Base-by-base conservation (phyloP, 2,797 vertebrate species). In the Gymnothorax javanicus region DNA sequence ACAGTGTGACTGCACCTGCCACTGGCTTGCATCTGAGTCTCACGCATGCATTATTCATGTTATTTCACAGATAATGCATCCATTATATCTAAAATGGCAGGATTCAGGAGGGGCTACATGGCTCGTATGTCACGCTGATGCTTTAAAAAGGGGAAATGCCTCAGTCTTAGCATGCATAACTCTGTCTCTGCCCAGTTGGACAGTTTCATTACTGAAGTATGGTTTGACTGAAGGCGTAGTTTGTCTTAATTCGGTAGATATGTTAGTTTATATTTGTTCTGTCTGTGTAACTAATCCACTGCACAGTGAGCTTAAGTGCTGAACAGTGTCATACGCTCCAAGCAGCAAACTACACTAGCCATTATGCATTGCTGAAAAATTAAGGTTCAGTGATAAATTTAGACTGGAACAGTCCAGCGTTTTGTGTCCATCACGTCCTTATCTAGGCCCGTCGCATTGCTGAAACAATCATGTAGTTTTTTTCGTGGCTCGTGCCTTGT, bases 11-110 rank as follows among this genome's bases (percentile, higher is more conserved):
- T 77, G 77, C 86, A 87, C 67, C 82, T 33, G 77, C 54, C 62
- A 50, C 60, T 20, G 60, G 33, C 25, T 71, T 20, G 57, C 54
- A 60, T 58, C 50, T 67, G 27, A 20, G 50, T 17, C 75, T 59
- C 57, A 54, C 57, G 52, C 43, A 84, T 84, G 58, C 83, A 87
- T 87, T 67, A 84, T 87, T 87, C 82, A 87, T 87, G 62, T 13
- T 4, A 3, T n/a, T 60, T 33, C 52, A 23, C 54, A 8, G 62
- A 71, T 83, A 83, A 87, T 54, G 54, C 27, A 82, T 82, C 82
- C 86, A 77, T 84, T 87, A 84, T 75, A 82, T 84, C 56, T 75
- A 69, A 73, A 56, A 73, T 4, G 79, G 82, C 8, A 25, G 17
- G 67, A 27, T 20, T 59, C 23, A 75, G 82, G 13, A 59, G 75